Base-by-base conservation (phyloP, 2,888 invertebrate species). In the Hirtodrosophila trivittata region DNA sequence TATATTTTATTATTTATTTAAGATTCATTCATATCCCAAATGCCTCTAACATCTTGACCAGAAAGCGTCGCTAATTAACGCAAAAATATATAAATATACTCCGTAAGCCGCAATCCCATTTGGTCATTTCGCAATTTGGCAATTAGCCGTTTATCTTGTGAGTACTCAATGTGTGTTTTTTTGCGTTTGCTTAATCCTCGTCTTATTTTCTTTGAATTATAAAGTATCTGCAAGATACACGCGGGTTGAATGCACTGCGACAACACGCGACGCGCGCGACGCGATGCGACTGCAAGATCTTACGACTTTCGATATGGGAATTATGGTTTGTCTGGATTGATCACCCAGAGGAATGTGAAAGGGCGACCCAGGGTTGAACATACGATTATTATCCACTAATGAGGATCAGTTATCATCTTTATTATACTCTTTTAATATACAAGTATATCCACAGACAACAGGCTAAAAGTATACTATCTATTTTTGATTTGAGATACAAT, bases 51-150 rank as follows among this genome's bases (percentile, higher is more conserved):
- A 68, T 50, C 57, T 70, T 45, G 50, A 58, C 38, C 59, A 35
- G 71, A 59, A 55, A 71, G 69, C 71, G 69, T 30, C 59, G 59
- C 59, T 59, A 71, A 71, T 69, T 71, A 69, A 55, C 62, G 70
- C 54, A 43, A 50, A 7, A 21, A 42, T n/a, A 21, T n/a, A 28
- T 45, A 33, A 33, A 12, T n/a, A n/a, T n/a, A n/a, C n/a, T n/a
- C 9, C 21, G 10, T 32, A 13, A 33, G 28, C 54, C 26, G 47
- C 38, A 47, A 43, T 39, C 32, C 42, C 47, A 57, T 39, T 59
- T 54, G 49, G 16, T 30, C 39, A 58, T 41, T 62, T 56, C 30
- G 18, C 45, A 37, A 37, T 55, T 60, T 28, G 9, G 28, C 7
- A 28, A 28, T 41, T 55, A 41, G 9, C 59, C 52, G 52, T 54